Evolutionary conservation across 2,797 vertebrate species (phyloP).

Genomic region (Thripadectes ignobilis): DNA sequence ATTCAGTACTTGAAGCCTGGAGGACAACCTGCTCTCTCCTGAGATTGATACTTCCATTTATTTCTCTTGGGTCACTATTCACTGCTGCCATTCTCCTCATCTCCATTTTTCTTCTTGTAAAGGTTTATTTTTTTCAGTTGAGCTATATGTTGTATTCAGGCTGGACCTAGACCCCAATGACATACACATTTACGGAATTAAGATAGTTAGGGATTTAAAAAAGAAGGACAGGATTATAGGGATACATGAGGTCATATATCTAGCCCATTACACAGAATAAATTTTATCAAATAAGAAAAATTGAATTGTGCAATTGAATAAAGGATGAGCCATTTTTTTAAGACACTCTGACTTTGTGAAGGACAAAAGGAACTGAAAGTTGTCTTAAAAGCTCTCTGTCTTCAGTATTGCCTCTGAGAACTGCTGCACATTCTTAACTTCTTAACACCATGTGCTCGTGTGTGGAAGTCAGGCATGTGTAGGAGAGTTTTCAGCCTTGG

Average conservation of each 20-base stretch:
- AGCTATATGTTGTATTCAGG: background rate
- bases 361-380: background rate
- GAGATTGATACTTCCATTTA: background rate
- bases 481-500: background rate
- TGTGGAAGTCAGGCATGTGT: rapidly evolving
- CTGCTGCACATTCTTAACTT: background rate
- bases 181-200: background rate
- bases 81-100: background rate
- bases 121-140: background rate
- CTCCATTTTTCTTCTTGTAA: background rate
- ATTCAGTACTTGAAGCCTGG: background rate
- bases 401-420: background rate
- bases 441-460: rapidly evolving
- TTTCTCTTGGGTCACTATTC: background rate
- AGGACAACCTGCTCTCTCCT: background rate
- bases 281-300: background rate
- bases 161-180: background rate
- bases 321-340: background rate
- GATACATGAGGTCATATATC: background rate
- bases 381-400: background rate
- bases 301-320: background rate
- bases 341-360: background rate
- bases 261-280: background rate
- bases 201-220: background rate
- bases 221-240: background rate